Conservation (phyloP, 2,888 invertebrate species). For the Zeuzera pyrina region DNA sequence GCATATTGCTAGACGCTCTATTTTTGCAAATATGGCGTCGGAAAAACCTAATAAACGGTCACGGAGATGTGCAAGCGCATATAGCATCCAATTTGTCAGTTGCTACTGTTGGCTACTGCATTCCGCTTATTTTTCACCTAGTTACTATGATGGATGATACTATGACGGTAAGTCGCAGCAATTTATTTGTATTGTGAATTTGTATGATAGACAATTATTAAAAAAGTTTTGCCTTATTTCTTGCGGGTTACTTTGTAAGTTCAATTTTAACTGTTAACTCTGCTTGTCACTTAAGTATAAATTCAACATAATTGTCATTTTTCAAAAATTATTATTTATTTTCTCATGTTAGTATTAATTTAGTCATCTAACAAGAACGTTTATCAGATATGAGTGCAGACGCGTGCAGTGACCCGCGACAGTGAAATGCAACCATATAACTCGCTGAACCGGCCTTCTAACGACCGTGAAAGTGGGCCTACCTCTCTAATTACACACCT, state of each 20-base stretch:
- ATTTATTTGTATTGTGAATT: too few species aligned
- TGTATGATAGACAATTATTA: too few species aligned
- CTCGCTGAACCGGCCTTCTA: slow-evolving; percentile 31
- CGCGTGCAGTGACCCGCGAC: slow-evolving; percentile 48
- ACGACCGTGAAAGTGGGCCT: slow-evolving; percentile 49
- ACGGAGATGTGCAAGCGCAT: slow-evolving; percentile 38
- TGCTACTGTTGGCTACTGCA: slow-evolving; percentile 20
- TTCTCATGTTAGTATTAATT: too few species aligned
- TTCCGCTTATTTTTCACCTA: slow-evolving; percentile 19
- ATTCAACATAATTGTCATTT: too few species aligned
- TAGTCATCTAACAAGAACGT: too few species aligned
- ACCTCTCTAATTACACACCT: slow-evolving; percentile 51
- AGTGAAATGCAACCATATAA: slow-evolving; percentile 51
- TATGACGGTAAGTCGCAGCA: too few species aligned
- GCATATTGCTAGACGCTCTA: slow-evolving; percentile 38
- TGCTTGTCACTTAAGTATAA: too few species aligned
- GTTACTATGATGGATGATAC: neutral
- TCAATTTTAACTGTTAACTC: too few species aligned
- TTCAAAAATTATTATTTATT: too few species aligned
- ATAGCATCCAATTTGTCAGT: slow-evolving; percentile 50
- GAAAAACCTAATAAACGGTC: slow-evolving; percentile 57
- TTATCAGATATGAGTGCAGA: too few species aligned
- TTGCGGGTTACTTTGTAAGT: too few species aligned
- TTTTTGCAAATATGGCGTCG: slow-evolving; percentile 54
- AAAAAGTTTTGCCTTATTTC: too few species aligned